Conservation (phyloP, 2,113 vertebrate genomes). For the Centropus bengalensis region DNA sequence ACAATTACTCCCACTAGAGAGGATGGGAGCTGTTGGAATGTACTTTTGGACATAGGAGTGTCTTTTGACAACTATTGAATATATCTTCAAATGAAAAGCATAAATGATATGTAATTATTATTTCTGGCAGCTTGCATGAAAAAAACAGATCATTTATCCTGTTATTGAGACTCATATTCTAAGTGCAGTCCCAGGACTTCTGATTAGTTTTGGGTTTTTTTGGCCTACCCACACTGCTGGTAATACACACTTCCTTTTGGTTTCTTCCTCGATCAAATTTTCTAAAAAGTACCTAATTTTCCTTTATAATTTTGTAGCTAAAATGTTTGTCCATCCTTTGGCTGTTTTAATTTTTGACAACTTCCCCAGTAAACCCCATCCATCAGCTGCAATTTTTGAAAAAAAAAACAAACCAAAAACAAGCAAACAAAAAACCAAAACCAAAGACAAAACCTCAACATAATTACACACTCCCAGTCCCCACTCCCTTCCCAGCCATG, state of each 20-base stretch:
- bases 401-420: no score
- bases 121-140: conserved; percentile 10
- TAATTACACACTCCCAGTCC: neutral
- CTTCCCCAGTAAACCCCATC: neutral
- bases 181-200: neutral
- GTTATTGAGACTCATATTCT: neutral
- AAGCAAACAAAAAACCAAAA: no score
- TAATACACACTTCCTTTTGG: neutral
- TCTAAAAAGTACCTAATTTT: neutral
- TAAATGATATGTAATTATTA: conserved; percentile 45
- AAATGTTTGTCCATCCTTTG: neutral
- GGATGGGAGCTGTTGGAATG: conserved; percentile 11
- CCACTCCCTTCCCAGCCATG: neutral
- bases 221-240: neutral
- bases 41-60: conserved; percentile 44
- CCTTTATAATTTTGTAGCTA: neutral
- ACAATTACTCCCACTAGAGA: neutral
- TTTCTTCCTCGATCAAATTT: neutral
- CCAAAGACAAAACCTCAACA: no score
- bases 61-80: neutral
- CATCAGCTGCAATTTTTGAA: neutral
- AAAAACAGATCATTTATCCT: conserved; percentile 52
- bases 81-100: neutral
- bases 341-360: neutral
- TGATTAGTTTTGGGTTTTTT: neutral